A percentile compares a stretch with the other conserved stretches of the same genome.
Evolutionary conservation across 2,113 vertebrate species (phyloP).

Genomic region (Clarias gariepinus): DNA sequence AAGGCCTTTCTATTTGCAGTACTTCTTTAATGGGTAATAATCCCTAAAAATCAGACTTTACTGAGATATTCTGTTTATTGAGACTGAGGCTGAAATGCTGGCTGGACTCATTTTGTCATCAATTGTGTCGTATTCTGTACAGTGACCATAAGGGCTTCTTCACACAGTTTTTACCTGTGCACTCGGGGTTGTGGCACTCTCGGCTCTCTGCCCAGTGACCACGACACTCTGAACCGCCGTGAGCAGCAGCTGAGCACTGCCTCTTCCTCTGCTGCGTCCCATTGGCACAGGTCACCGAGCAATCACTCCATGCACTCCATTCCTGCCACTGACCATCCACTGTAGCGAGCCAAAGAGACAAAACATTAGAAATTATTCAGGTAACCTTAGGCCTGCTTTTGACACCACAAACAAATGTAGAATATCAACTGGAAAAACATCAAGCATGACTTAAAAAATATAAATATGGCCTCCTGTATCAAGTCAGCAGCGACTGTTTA

Average conservation of each 20-base stretch:
- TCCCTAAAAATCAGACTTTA: background rate
- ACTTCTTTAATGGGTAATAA: background rate
- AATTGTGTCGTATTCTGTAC: too few species aligned
- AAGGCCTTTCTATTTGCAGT: background rate
- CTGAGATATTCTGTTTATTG: background rate
- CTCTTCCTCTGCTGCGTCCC: conserved; percentile 96
- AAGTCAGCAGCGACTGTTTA: background rate
- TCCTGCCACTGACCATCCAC: conserved; percentile 99
- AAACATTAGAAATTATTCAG: background rate
- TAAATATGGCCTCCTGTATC: background rate
- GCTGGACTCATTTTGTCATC: too few species aligned
- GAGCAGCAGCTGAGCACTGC: conserved; percentile 91
- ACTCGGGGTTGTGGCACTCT: conserved; percentile 93
- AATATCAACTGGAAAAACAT: background rate
- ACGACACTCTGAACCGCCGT: conserved; percentile 94
- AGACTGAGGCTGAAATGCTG: too few species aligned
- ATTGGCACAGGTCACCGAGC: conserved; percentile 96
- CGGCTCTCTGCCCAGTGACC: conserved; percentile 97
- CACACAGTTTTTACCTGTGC: conserved; percentile 82
- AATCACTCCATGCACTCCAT: conserved; percentile 97
- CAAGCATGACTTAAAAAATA: background rate
- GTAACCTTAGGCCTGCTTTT: background rate
- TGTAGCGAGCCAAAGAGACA: conserved; percentile 67
- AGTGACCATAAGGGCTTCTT: too few species aligned
- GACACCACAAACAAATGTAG: background rate